Conservation (phyloP, 35 echinoderm and acorn worm genomes). For the Patiria miniata region DNA sequence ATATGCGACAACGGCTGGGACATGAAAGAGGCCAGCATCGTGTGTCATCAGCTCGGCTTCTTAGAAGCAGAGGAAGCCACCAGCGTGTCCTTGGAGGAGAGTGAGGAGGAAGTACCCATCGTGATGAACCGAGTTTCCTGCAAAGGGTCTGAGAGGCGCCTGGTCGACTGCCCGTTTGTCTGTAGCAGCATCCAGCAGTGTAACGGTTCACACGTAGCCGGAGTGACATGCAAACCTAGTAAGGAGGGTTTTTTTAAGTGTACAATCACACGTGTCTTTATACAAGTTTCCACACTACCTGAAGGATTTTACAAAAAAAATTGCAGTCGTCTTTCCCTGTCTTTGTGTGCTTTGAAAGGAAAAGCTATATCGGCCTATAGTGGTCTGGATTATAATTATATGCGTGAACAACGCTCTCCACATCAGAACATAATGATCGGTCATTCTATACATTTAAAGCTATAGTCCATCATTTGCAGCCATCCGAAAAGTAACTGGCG, state of each 20-base stretch:
- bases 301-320: no score
- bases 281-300: no score
- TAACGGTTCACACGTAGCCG: background rate
- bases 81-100: background rate
- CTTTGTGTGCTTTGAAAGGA: no score
- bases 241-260: background rate
- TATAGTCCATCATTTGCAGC: no score
- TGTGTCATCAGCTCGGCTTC: constrained; percentile 43
- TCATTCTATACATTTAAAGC: no score
- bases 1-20: constrained; percentile 48
- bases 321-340: no score
- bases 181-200: background rate
- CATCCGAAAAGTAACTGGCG: no score
- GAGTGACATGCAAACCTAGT: background rate
- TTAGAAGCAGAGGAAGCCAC: background rate
- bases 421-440: no score
- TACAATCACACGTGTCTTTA: no score
- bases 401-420: no score
- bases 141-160: background rate
- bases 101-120: background rate
- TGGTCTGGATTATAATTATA: no score
- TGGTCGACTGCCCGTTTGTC: background rate
- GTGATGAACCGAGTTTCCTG: background rate
- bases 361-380: no score
- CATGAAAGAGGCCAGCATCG: constrained; percentile 11